phyloP scores from a whole-genome alignment of 2,113 vertebrate genomes.

The Chaetorhynchus papuensis region DNA sequence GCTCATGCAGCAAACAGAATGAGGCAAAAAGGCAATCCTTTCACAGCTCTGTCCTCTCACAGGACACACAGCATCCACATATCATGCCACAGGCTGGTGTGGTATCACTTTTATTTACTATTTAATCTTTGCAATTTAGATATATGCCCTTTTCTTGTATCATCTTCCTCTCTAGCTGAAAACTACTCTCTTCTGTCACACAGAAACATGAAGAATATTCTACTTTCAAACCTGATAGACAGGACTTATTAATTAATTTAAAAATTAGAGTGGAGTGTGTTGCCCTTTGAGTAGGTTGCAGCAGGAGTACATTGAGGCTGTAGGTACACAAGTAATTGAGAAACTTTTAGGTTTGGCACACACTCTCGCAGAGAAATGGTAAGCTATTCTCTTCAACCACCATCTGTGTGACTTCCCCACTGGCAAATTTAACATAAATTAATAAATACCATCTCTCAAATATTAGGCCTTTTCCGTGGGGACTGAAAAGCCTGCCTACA shows the following conservation, averaged over 20 bases:
- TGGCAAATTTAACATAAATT: neutral
- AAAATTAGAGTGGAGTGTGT: neutral
- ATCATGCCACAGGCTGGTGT: neutral
- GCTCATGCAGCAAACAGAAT: neutral
- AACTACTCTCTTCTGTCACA: neutral
- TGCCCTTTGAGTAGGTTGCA: neutral
- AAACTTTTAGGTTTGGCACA: neutral
- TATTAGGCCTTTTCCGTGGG: neutral
- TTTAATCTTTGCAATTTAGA: neutral
- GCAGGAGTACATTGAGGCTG: neutral
- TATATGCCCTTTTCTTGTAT: neutral
- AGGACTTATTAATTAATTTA: neutral
- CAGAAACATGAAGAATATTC: neutral
- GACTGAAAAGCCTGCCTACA: neutral
- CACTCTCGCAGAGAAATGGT: neutral
- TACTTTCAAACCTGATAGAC: neutral
- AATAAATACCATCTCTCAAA: neutral
- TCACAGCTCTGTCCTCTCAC: neutral
- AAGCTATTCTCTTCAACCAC: neutral
- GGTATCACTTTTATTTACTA: neutral
- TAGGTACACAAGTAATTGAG: neutral
- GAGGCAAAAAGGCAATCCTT: neutral
- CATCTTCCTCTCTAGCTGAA: neutral
- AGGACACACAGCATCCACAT: accelerated
- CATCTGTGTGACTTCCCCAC: neutral